Evolutionary conservation across 2,113 vertebrate species (phyloP).

Genomic region (Coregonus clupeaformis): DNA sequence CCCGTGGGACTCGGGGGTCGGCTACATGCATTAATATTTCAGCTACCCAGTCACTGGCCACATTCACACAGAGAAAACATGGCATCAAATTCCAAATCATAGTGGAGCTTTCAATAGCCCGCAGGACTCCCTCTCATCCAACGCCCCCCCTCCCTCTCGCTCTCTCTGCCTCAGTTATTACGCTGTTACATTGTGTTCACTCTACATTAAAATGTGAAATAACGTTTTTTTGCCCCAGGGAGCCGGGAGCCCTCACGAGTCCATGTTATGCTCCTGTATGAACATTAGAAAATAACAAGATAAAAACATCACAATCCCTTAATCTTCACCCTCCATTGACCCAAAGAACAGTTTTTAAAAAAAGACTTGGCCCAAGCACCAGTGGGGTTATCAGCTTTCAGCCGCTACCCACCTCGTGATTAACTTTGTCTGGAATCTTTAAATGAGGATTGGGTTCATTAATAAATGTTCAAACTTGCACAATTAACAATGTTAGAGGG

Average conservation of each 20-base stretch:
- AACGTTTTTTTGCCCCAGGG: background rate
- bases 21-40: conserved; percentile 33
- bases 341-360: no score
- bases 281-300: background rate
- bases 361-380: background rate
- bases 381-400: background rate
- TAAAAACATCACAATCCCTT: no score
- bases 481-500: conserved; percentile 25
- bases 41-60: conserved; percentile 15
- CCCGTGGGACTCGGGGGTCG: conserved; percentile 8
- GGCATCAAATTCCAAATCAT: background rate
- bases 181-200: background rate
- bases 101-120: background rate
- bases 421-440: conserved; percentile 12
- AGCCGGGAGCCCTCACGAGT: background rate
- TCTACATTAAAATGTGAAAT: background rate
- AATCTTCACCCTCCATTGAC: background rate
- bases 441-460: conserved; percentile 21
- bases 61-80: conserved; percentile 2
- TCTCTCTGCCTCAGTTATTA: background rate
- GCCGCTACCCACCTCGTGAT: conserved; percentile 9
- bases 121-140: background rate
- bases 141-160: background rate
- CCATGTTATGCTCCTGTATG: background rate
- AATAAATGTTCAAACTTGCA: conserved; percentile 22